Evolutionary conservation across 2,888 invertebrate species (phyloP).

Genomic region (Eumerus sabulonum): DNA sequence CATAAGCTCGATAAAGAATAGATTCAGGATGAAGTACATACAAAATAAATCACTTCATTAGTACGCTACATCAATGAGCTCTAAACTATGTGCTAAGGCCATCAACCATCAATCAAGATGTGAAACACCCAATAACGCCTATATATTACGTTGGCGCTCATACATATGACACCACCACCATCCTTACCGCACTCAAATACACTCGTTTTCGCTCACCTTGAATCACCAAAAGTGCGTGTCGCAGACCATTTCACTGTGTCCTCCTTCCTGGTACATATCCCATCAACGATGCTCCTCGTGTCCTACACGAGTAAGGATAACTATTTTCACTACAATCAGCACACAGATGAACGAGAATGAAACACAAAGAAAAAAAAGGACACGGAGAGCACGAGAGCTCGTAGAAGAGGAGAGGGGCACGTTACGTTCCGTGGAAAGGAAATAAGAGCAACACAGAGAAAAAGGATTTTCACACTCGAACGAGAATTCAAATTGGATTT

Average conservation of each 20-base stretch:
- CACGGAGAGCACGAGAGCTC: no score
- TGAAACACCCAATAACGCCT: no score
- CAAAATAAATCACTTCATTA: no score
- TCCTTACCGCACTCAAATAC: no score
- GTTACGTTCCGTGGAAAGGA: background rate
- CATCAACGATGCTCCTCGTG: conserved; percentile 10
- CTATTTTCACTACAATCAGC: conserved; percentile 6
- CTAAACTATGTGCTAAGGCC: no score
- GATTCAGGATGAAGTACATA: no score
- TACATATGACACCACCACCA: no score
- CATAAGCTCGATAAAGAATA: no score
- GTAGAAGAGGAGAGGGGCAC: no score
- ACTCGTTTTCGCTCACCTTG: conserved; percentile 48
- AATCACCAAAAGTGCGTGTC: conserved; percentile 52
- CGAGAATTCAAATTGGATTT: conserved; percentile 38
- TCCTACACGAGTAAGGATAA: background rate
- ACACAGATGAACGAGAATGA: background rate
- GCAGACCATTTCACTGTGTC: conserved; percentile 48
- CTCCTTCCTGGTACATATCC: conserved; percentile 14
- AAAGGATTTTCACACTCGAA: conserved; percentile 31
- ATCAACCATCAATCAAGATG: no score
- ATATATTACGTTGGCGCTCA: no score
- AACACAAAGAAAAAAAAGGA: background rate
- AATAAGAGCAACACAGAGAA: background rate
- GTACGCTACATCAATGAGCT: no score